Evolutionary conservation across 2,113 vertebrate species (phyloP).

Genomic region (Nycticebus coucang): DNA sequence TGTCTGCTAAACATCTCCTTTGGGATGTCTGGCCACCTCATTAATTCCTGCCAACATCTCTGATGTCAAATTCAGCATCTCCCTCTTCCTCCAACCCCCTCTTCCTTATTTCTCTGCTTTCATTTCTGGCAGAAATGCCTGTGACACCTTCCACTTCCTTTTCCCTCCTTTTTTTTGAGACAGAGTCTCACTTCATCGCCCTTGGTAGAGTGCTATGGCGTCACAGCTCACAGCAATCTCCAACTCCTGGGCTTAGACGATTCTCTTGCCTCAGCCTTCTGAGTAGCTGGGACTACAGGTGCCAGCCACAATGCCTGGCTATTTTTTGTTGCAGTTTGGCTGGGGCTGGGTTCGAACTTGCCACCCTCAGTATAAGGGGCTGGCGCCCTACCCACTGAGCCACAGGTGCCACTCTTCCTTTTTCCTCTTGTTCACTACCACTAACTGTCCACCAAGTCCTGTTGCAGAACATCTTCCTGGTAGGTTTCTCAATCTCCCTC

Average conservation of each 20-base stretch:
- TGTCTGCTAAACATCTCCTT: not conserved
- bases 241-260: too few relatives aligned
- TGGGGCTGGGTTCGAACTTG: too few relatives aligned
- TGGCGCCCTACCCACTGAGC: too few relatives aligned
- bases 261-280: too few relatives aligned
- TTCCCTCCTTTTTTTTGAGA: not conserved
- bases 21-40: not conserved
- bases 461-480: not conserved
- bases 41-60: not conserved
- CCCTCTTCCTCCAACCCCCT: not conserved
- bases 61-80: not conserved
- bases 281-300: too few relatives aligned
- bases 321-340: too few relatives aligned
- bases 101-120: not conserved
- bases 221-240: too few relatives aligned
- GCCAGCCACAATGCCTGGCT: too few relatives aligned
- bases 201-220: too few relatives aligned
- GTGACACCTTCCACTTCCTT: not conserved
- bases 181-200: too few relatives aligned
- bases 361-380: too few relatives aligned
- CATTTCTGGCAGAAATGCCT: not conserved
- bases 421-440: not conserved
- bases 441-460: not conserved
- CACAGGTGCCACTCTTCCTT: not conserved
- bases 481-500: not conserved